phyloP scores from a whole-genome alignment of 2,797 vertebrate species.

The Sebastes hubbsi region DNA sequence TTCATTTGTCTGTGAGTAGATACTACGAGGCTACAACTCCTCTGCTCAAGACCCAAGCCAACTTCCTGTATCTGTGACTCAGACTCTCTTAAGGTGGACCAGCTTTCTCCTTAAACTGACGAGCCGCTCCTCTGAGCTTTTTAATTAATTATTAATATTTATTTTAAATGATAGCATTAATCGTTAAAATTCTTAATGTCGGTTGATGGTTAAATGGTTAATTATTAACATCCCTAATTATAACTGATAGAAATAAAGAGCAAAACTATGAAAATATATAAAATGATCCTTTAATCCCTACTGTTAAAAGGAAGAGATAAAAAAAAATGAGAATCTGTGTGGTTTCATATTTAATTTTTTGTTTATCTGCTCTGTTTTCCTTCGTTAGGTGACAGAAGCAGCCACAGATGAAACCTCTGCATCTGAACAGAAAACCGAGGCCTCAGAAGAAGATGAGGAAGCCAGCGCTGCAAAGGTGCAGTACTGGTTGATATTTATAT shows the following conservation, averaged over 20 bases:
- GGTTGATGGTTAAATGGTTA: too few species aligned
- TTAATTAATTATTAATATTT: too few species aligned
- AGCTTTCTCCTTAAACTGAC: too few species aligned
- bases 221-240: background rate
- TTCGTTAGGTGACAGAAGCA: conserved; percentile 34
- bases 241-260: background rate
- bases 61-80: too few species aligned
- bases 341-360: background rate
- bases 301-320: background rate
- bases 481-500: background rate
- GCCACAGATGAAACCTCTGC: background rate
- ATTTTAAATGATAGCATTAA: too few species aligned
- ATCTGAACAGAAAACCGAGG: conserved; percentile 16
- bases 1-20: too few species aligned
- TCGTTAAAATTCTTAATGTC: too few species aligned
- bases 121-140: too few species aligned
- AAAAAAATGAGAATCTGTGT: background rate
- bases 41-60: too few species aligned
- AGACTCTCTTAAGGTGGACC: too few species aligned
- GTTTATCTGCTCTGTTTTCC: background rate
- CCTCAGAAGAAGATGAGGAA: conserved; percentile 24
- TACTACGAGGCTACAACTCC: too few species aligned
- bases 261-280: background rate
- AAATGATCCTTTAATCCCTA: background rate
- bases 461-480: conserved; percentile 26